phyloP scores from a whole-genome alignment of 2,888 invertebrate species.

The Tribolium freemani region DNA sequence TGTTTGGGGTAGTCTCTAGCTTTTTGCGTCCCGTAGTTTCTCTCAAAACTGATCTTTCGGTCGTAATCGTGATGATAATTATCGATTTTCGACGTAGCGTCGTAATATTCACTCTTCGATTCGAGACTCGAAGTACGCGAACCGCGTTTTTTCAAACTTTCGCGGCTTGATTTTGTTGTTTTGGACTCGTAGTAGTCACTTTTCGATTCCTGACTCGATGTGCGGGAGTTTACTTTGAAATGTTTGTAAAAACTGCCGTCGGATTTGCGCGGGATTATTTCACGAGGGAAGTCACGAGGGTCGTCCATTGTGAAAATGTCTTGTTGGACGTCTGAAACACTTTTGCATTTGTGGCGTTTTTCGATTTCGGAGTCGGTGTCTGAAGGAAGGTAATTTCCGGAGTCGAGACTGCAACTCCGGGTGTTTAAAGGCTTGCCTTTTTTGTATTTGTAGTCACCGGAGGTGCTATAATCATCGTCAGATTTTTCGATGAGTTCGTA shows the following conservation, averaged over 20 bases:
- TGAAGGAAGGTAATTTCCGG: slow-evolving; percentile 82
- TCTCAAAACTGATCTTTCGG: slow-evolving; percentile 65
- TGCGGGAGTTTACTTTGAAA: slow-evolving; percentile 76
- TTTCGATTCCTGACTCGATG: slow-evolving; percentile 76
- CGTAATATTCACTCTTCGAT: slow-evolving; percentile 75
- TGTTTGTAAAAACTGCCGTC: slow-evolving; percentile 82
- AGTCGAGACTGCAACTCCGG: slow-evolving; percentile 82
- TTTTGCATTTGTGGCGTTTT: slow-evolving; percentile 74
- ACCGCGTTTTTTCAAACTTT: slow-evolving; percentile 67
- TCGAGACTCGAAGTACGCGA: slow-evolving; percentile 80
- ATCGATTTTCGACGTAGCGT: slow-evolving; percentile 66
- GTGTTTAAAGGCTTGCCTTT: slow-evolving; percentile 61
- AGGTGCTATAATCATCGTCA: slow-evolving; percentile 75
- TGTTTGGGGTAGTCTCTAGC: slow-evolving; percentile 61
- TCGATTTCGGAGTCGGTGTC: slow-evolving; percentile 78
- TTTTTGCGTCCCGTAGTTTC: slow-evolving; percentile 66
- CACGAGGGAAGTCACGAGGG: slow-evolving; percentile 80
- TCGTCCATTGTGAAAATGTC: slow-evolving; percentile 86
- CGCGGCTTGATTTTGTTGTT: slow-evolving; percentile 75
- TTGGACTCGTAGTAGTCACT: slow-evolving; percentile 79
- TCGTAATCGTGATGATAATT: slow-evolving; percentile 61
- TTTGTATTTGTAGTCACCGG: slow-evolving; percentile 62
- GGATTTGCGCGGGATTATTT: slow-evolving; percentile 80
- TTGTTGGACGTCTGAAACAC: slow-evolving; percentile 78
- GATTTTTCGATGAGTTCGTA: slow-evolving; percentile 88